Percentiles rank a stretch among this genome's conserved stretches.
These are phyloP conservation scores for Octopus bimaculoides DNA, from an alignment of 1,140 invertebrate species.

Conservation along the genomic window DNA sequence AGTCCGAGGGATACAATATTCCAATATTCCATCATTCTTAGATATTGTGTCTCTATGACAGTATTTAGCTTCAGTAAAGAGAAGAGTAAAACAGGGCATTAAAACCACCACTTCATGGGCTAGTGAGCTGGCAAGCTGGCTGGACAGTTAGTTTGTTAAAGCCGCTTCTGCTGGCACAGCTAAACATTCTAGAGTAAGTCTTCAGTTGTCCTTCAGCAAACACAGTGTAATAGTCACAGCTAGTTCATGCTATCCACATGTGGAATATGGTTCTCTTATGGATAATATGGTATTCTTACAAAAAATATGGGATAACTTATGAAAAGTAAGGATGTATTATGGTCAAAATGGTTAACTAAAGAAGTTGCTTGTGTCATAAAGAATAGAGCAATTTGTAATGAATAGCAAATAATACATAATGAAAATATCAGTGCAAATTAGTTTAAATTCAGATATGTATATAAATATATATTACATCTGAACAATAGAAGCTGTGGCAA, in stretches of 20 bases:
- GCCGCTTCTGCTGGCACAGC: too few species aligned
- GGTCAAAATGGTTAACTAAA: too few species aligned
- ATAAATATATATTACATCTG: background rate
- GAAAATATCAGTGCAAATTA: background rate
- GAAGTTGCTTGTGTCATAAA: too few species aligned
- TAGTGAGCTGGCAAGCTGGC: background rate
- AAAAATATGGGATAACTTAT: too few species aligned
- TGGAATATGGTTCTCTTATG: too few species aligned
- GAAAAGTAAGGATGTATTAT: too few species aligned
- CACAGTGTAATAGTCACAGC: too few species aligned
- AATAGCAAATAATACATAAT: background rate
- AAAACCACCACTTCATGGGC: background rate
- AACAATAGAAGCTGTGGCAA: background rate
- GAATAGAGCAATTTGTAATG: background rate
- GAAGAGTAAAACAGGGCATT: constrained; percentile 3
- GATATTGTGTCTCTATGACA: background rate
- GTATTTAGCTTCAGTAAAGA: constrained; percentile 12
- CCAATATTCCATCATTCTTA: background rate
- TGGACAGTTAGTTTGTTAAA: too few species aligned
- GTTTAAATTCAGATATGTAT: background rate
- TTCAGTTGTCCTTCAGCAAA: too few species aligned
- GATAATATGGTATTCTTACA: background rate
- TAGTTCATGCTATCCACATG: too few species aligned
- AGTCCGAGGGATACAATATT: constrained; percentile 12
- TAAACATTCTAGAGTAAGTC: too few species aligned